Conservation (phyloP, 2,888 invertebrate species). For the Sycophila texana region DNA sequence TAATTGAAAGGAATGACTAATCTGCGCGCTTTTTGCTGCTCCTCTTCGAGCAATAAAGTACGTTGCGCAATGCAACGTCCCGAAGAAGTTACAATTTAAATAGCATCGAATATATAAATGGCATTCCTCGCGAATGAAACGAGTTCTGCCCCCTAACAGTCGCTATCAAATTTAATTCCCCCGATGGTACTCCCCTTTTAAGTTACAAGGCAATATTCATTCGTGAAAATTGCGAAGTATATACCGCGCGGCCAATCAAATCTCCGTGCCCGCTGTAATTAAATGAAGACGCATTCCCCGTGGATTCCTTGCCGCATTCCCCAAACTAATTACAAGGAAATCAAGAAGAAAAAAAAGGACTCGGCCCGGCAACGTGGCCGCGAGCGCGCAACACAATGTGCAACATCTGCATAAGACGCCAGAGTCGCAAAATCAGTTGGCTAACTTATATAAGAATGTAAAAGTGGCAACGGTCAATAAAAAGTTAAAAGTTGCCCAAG, state of each 20-base stretch:
- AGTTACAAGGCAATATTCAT: conserved; percentile 24
- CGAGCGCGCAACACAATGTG: too few relatives aligned
- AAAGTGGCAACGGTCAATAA: too few relatives aligned
- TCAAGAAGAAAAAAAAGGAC: conserved; percentile 15
- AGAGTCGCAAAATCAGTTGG: background rate
- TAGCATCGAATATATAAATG: conserved; percentile 32
- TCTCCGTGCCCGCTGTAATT: background rate
- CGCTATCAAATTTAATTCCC: conserved; percentile 30
- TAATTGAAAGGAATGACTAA: too few relatives aligned
- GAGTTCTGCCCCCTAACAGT: conserved; percentile 23
- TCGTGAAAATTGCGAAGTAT: background rate
- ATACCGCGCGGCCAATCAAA: conserved; percentile 7
- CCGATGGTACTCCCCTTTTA: conserved; percentile 17
- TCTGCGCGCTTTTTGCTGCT: too few relatives aligned
- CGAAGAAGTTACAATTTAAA: conserved; percentile 33
- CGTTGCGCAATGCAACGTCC: background rate
- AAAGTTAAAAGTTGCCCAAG: too few relatives aligned
- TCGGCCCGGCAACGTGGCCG: background rate
- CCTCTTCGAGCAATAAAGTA: conserved; percentile 18
- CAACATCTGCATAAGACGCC: too few relatives aligned
- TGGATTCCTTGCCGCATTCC: conserved; percentile 1
- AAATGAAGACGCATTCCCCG: background rate
- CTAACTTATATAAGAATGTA: conserved; percentile 1
- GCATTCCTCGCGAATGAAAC: conserved; percentile 23
- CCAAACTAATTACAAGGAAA: background rate